Conservation (phyloP, 1,140 invertebrate species). For the Probaryconus sp. region DNA sequence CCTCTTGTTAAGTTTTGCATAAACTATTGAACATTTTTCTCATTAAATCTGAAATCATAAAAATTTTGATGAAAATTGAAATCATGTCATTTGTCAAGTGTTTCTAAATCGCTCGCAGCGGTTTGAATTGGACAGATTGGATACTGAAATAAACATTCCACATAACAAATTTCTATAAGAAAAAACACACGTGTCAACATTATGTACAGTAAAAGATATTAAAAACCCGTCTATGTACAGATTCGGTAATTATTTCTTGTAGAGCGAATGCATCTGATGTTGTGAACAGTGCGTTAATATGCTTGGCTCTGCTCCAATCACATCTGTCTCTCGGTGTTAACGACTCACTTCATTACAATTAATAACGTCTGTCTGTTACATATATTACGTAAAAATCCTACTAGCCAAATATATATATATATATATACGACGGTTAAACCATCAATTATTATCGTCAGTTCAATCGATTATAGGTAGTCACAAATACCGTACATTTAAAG, state of each 20-base stretch:
- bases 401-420: too few species aligned
- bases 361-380: slow-evolving; percentile 60
- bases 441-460: slow-evolving; percentile 69
- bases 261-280: slow-evolving; percentile 38
- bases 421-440: slow-evolving; percentile 73
- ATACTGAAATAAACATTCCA: slow-evolving; percentile 82
- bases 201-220: slow-evolving; percentile 73
- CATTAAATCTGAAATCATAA: too few species aligned
- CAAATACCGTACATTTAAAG: slow-evolving; percentile 75
- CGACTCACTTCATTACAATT: slow-evolving; percentile 70
- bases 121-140: slow-evolving; percentile 79
- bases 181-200: slow-evolving; percentile 67
- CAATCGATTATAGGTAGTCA: slow-evolving; percentile 71
- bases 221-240: slow-evolving; percentile 68
- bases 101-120: slow-evolving; percentile 70
- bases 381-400: slow-evolving; percentile 65
- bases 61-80: too few species aligned
- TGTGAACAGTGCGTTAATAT: slow-evolving; percentile 61
- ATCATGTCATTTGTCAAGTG: too few species aligned
- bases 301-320: slow-evolving; percentile 74
- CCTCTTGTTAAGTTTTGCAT: too few species aligned
- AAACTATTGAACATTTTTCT: too few species aligned
- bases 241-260: slow-evolving; percentile 21
- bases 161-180: slow-evolving; percentile 76
- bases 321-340: slow-evolving; percentile 78